These are phyloP conservation scores for Macrosiphum euphorbiae DNA, from an alignment of 2,888 invertebrate genomes.

Conservation along the genomic window DNA sequence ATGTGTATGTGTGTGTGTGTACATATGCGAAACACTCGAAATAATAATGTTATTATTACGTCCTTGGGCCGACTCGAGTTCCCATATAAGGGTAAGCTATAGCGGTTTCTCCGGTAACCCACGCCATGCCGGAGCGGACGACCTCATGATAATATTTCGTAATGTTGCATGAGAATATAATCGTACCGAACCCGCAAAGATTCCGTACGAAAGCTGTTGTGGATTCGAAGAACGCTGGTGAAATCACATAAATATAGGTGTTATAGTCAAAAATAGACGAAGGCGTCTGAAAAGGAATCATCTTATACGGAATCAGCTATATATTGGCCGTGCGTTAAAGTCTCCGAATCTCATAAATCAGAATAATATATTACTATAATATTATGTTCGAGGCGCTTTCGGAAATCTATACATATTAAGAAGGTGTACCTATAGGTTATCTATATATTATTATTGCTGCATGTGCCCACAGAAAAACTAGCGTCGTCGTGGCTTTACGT, in stretches of 20 bases:
- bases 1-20: background rate
- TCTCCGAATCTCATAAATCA: background rate
- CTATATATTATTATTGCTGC: background rate
- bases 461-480: background rate
- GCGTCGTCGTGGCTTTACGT: background rate
- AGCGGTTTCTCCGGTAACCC: constrained; percentile 63
- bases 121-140: constrained; percentile 51
- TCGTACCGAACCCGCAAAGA: background rate
- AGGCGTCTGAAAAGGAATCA: background rate
- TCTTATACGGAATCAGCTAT: background rate
- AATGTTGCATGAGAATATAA: constrained; percentile 55
- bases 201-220: constrained; percentile 35
- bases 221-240: background rate
- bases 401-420: background rate
- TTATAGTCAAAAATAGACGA: background rate
- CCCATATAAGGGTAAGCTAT: constrained; percentile 60
- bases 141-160: constrained; percentile 61
- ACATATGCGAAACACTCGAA: constrained; percentile 53
- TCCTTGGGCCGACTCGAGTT: constrained; percentile 50
- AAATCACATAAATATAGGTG: background rate
- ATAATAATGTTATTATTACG: constrained; percentile 44
- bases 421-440: background rate
- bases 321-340: background rate
- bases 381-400: background rate
- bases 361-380: background rate